Percentiles rank a stretch among this genome's conserved stretches.
Evolutionary conservation across 2,888 invertebrate genomes (phyloP).

Genomic region (Himalopsyche japonica): DNA sequence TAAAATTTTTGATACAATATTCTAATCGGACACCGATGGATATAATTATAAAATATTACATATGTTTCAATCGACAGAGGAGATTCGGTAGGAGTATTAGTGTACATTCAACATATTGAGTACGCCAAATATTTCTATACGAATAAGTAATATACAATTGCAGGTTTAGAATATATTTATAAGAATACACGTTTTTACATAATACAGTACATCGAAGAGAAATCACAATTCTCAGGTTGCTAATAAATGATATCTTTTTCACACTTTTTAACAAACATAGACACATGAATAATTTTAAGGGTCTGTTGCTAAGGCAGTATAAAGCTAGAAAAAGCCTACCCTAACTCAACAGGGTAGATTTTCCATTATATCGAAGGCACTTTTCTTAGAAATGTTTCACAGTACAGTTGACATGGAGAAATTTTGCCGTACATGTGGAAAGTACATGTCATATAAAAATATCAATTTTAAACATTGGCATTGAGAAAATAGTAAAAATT

Average conservation of each 20-base stretch:
- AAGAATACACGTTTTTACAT: constrained; percentile 11
- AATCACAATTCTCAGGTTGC: not conserved
- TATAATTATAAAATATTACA: not conserved
- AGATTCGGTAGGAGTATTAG: not conserved
- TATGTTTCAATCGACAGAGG: not conserved
- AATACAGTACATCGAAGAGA: not conserved
- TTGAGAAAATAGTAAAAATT: not conserved
- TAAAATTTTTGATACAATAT: not conserved
- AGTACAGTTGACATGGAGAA: not conserved
- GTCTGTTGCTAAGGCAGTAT: constrained; percentile 38
- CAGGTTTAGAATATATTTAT: constrained; percentile 15
- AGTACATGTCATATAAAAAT: not conserved
- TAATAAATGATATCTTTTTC: not conserved
- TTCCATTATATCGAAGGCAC: constrained; percentile 35
- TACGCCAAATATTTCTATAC: not conserved
- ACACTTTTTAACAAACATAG: constrained; percentile 4
- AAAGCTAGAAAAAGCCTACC: constrained; percentile 32
- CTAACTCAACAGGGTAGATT: constrained; percentile 24
- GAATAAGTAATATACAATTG: not conserved
- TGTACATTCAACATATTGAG: not conserved
- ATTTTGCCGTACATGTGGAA: not conserved
- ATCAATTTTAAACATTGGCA: not conserved
- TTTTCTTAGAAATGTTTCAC: constrained; percentile 20
- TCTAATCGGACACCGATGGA: not conserved
- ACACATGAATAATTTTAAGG: constrained; percentile 13